Percentiles rank a stretch among this genome's conserved stretches.
These are phyloP conservation scores for Plebejus argus DNA, from an alignment of 2,888 invertebrate genomes.

Conservation along the genomic window DNA sequence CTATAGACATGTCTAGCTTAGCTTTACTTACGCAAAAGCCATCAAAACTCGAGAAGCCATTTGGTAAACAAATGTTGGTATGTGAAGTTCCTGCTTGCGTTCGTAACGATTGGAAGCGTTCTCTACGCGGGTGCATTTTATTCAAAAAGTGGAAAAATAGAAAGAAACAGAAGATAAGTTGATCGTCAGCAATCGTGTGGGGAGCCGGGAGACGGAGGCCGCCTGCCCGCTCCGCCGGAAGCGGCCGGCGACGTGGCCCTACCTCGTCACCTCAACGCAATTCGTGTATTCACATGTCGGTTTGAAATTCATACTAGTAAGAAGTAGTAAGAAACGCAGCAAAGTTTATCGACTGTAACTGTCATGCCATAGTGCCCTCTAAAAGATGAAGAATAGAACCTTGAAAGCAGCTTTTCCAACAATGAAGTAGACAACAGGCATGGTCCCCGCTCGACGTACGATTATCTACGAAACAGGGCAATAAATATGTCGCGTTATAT, in stretches of 20 bases:
- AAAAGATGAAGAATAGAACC: conserved; percentile 79
- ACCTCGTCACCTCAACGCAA: conserved; percentile 65
- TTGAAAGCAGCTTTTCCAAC: conserved; percentile 81
- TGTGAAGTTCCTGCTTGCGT: conserved; percentile 74
- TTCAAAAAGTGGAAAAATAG: conserved; percentile 73
- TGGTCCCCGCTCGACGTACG: conserved; percentile 75
- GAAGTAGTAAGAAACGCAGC: conserved; percentile 78
- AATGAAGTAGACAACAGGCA: conserved; percentile 79
- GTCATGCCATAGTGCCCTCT: conserved; percentile 81
- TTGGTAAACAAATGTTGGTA: conserved; percentile 57
- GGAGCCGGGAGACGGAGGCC: conserved; percentile 68
- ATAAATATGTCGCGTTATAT: conserved; percentile 67
- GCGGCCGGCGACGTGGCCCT: conserved; percentile 65
- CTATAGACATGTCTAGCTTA: conserved; percentile 60
- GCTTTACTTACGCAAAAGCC: conserved; percentile 72
- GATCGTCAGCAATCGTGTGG: conserved; percentile 76
- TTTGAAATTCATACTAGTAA: conserved; percentile 71
- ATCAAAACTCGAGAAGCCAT: conserved; percentile 68
- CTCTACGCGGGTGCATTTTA: conserved; percentile 78
- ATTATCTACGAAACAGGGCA: conserved; percentile 80
- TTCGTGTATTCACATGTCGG: conserved; percentile 78
- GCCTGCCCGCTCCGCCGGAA: conserved; percentile 63
- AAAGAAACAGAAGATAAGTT: conserved; percentile 74
- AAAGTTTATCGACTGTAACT: conserved; percentile 79
- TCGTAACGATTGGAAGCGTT: conserved; percentile 70